Evolutionary conservation across 2,888 invertebrate genomes (phyloP).

Genomic region (Meloe dianella): DNA sequence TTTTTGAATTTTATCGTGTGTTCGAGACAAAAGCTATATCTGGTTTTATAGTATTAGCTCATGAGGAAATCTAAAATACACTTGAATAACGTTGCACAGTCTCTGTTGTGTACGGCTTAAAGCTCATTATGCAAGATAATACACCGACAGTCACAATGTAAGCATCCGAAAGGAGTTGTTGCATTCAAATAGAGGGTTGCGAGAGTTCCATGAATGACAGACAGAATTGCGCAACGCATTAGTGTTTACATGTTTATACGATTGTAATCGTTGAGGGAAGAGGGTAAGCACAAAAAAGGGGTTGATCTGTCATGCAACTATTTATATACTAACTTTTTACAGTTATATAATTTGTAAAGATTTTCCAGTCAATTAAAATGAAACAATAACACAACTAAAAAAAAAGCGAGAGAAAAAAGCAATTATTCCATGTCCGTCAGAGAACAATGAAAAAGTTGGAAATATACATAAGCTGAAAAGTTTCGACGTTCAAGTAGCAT

Average conservation of each 20-base stretch:
- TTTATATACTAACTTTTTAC: not conserved
- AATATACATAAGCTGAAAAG: not conserved
- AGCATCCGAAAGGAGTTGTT: conserved; percentile 33
- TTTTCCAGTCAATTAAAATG: conserved; percentile 3
- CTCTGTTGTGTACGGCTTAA: conserved; percentile 21
- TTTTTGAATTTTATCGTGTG: no score
- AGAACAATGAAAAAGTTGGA: not conserved
- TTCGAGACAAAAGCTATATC: no score
- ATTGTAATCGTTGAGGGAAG: conserved; percentile 45
- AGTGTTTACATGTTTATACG: conserved; percentile 57
- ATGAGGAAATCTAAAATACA: not conserved
- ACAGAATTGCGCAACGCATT: conserved; percentile 45
- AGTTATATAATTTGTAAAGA: not conserved
- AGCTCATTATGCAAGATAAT: conserved; percentile 32
- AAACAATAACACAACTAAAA: not conserved
- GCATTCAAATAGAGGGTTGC: conserved; percentile 32
- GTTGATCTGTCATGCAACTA: not conserved
- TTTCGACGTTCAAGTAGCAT: conserved; percentile 15
- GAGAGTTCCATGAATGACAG: conserved; percentile 28
- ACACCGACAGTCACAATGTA: conserved; percentile 38
- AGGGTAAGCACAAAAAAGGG: not conserved
- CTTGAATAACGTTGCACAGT: not conserved
- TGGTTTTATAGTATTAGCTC: not conserved
- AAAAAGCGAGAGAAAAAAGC: not conserved
- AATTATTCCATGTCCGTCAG: not conserved